Conservation (phyloP, 2,113 vertebrate genomes). For the Salvator merianae region DNA sequence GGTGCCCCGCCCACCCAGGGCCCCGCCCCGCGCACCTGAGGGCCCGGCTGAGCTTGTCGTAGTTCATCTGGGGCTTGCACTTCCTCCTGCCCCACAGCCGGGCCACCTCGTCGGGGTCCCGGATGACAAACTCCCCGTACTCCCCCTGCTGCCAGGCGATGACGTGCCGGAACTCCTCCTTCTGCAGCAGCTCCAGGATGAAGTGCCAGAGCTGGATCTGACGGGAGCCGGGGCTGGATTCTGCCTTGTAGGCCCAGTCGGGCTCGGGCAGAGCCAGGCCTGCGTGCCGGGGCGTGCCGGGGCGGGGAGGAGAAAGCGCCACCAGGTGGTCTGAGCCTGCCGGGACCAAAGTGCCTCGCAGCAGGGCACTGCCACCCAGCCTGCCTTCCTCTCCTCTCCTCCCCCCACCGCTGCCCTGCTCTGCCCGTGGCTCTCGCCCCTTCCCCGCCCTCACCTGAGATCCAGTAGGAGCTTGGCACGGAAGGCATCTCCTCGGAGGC, state of each 20-base stretch:
- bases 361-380: too few relatives aligned
- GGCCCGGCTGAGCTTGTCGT: constrained; percentile 79
- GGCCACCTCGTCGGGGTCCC: constrained; percentile 79
- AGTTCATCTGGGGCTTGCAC: constrained; percentile 82
- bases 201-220: constrained; percentile 84
- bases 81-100: constrained; percentile 78
- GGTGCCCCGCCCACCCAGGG: too few relatives aligned
- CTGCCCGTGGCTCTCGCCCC: too few relatives aligned
- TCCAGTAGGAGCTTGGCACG: too few relatives aligned
- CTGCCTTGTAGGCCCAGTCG: constrained; percentile 77
- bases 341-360: too few relatives aligned
- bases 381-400: too few relatives aligned
- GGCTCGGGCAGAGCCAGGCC: constrained; percentile 69
- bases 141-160: constrained; percentile 83
- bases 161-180: constrained; percentile 79
- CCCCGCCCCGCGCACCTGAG: constrained; percentile 69
- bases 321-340: too few relatives aligned
- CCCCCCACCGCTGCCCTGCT: too few relatives aligned
- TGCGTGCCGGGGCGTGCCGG: too few relatives aligned
- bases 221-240: constrained; percentile 75
- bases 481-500: too few relatives aligned
- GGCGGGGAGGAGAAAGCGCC: too few relatives aligned
- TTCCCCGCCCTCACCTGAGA: too few relatives aligned
- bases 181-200: constrained; percentile 80
- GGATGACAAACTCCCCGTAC: constrained; percentile 80